These are phyloP conservation scores for Corbicula japonica DNA, from an alignment of 2,888 invertebrate species.

Conservation along the genomic window DNA sequence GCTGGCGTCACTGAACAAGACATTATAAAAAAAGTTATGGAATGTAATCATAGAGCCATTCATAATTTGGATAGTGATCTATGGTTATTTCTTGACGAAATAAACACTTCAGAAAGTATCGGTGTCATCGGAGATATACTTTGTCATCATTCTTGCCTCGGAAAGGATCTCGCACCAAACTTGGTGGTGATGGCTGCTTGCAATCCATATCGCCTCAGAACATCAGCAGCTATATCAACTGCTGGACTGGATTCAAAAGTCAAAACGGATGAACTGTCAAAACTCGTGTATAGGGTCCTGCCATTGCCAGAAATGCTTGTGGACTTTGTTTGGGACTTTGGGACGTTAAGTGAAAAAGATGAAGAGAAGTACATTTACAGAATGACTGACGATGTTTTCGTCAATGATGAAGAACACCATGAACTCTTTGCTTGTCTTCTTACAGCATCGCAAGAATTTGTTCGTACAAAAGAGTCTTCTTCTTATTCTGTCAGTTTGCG, in stretches of 20 bases:
- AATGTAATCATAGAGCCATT: constrained; percentile 43
- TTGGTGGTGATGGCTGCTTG: constrained; percentile 71
- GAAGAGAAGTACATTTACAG: constrained; percentile 67
- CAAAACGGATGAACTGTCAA: constrained; percentile 68
- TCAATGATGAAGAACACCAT: not conserved
- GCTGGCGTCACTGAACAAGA: constrained; percentile 63
- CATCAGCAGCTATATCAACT: constrained; percentile 55
- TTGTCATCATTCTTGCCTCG: constrained; percentile 65
- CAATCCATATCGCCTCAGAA: constrained; percentile 72
- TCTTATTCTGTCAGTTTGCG: constrained; percentile 51
- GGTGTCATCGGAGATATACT: constrained; percentile 68
- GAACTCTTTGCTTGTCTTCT: constrained; percentile 35
- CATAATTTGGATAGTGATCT: constrained; percentile 6
- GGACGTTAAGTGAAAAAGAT: constrained; percentile 65
- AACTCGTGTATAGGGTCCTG: constrained; percentile 71
- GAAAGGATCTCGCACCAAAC: constrained; percentile 64
- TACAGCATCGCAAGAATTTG: constrained; percentile 48
- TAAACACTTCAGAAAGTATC: constrained; percentile 72
- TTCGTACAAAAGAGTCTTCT: constrained; percentile 27
- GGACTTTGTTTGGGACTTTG: constrained; percentile 78
- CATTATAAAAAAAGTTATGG: constrained; percentile 49
- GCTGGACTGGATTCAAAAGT: constrained; percentile 71
- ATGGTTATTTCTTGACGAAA: constrained; percentile 78
- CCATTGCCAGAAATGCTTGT: constrained; percentile 74
- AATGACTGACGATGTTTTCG: constrained; percentile 45